Conservation (phyloP, 2,888 invertebrate genomes). For the Drosophila monieri region DNA sequence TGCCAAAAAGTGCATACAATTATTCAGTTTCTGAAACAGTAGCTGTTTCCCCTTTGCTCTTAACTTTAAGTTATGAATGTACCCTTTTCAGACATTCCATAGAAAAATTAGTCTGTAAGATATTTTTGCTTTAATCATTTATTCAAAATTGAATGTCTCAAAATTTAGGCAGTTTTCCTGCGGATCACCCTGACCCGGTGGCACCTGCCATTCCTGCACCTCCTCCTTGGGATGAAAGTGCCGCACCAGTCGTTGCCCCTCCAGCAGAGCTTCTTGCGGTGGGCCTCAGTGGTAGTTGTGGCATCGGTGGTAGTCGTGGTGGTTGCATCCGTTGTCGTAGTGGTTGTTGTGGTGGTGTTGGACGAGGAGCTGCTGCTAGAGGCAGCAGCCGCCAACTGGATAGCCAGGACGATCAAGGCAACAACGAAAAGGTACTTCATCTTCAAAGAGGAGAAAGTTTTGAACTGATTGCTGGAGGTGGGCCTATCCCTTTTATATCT, state of each 20-base stretch:
- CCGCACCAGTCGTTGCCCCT: slow-evolving; percentile 22
- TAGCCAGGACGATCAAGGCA: slow-evolving; percentile 17
- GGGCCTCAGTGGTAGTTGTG: neutral
- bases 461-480: neutral
- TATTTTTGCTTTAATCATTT: too few relatives aligned
- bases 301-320: slow-evolving; percentile 10
- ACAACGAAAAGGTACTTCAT: slow-evolving; percentile 27
- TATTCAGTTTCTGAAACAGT: too few relatives aligned
- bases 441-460: slow-evolving; percentile 2
- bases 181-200: neutral
- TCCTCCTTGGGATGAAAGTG: slow-evolving; percentile 1
- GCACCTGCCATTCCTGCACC: slow-evolving; percentile 9
- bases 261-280: neutral
- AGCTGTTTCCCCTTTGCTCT: too few relatives aligned
- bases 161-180: too few relatives aligned
- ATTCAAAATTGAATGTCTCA: too few relatives aligned
- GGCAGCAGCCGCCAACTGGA: slow-evolving; percentile 5
- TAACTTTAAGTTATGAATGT: too few relatives aligned
- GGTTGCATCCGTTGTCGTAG: neutral
- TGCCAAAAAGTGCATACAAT: too few relatives aligned
- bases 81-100: too few relatives aligned
- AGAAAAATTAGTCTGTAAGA: too few relatives aligned
- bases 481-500: neutral
- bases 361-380: neutral
- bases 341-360: slow-evolving; percentile 2